Evolutionary conservation across 2,888 invertebrate genomes (phyloP), one percentile per base, ranked within the genome.

Genomic region (Pristionchus arcanus): DNA sequence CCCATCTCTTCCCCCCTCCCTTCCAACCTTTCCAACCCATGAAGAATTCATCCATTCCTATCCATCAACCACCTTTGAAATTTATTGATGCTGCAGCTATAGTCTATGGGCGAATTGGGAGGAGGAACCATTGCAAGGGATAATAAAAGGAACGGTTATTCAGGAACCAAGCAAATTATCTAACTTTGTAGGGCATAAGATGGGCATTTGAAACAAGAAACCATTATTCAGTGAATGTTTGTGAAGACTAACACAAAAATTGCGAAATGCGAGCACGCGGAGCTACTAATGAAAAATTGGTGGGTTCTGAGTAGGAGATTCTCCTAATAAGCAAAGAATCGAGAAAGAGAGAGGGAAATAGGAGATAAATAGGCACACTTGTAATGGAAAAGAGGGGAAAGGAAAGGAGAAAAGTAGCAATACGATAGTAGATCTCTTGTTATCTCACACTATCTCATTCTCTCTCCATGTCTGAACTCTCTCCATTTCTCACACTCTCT

Each of bases 281-380:
- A 1, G 68, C 25, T 13, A 34, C 9, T 19, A 31, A 31, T 34
- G 31, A 16, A 19, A 71, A 71, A 31, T 31, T 21, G 68, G 16
- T n/a, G 13, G 68, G 31, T 71, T 71, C 34, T 71, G 31, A 71
- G 28, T 19, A 31, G 68, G 34, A 71, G 68, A 34, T 71, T 71
- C 68, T 71, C 68, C 68, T 71, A 71, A 71, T 71, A 71, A 77
- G 77, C 21, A 63, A 63, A 63, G 63, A 63, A 63, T 63, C 63
- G 77, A 77, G 37, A 77, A n/a, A 77, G 25, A 77, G 34, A 25
- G 77, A 42, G 77, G 21, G 77, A 77, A 77, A 77, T 77, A 77
- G 77, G 77, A 77, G 77, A 77, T 77, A 77, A 77, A 77, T 77
- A 77, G 77, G 77, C 68, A 77, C 77, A 42, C 77, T 77, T 77